Conservation (phyloP, 2,888 invertebrate genomes). For the Drosophila mercatorum region DNA sequence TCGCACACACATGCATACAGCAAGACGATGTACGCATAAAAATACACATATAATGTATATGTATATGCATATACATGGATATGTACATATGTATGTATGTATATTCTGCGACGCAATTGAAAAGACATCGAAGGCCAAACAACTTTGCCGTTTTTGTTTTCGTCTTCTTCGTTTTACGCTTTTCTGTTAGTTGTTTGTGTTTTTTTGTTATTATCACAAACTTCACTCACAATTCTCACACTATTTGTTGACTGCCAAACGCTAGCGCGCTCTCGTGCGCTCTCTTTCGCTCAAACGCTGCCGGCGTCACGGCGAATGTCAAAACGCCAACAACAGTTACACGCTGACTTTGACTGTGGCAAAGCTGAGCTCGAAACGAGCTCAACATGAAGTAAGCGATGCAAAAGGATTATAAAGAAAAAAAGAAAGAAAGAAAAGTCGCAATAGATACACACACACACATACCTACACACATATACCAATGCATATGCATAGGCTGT, state of each 20-base stretch:
- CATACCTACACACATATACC: neutral
- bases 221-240: slow-evolving; percentile 51
- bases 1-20: neutral
- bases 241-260: slow-evolving; percentile 24
- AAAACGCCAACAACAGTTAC: slow-evolving; percentile 10
- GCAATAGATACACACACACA: neutral
- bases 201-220: slow-evolving; percentile 74
- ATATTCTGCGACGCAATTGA: slow-evolving; percentile 79
- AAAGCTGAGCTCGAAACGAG: slow-evolving; percentile 1
- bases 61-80: neutral
- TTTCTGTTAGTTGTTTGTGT: slow-evolving; percentile 59
- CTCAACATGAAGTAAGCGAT: neutral
- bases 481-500: slow-evolving; percentile 10
- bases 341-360: neutral
- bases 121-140: slow-evolving; percentile 80
- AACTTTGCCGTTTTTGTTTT: slow-evolving; percentile 69
- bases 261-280: slow-evolving; percentile 8
- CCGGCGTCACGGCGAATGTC: slow-evolving; percentile 41
- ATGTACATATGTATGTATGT: slow-evolving; percentile 22
- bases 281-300: slow-evolving; percentile 18
- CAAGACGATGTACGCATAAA: slow-evolving; percentile 17
- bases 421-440: neutral
- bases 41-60: slow-evolving; percentile 10
- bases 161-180: slow-evolving; percentile 45
- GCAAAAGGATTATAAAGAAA: slow-evolving; percentile 3